Conservation (phyloP, 2,113 vertebrate species). For the Isurus oxyrinchus region DNA sequence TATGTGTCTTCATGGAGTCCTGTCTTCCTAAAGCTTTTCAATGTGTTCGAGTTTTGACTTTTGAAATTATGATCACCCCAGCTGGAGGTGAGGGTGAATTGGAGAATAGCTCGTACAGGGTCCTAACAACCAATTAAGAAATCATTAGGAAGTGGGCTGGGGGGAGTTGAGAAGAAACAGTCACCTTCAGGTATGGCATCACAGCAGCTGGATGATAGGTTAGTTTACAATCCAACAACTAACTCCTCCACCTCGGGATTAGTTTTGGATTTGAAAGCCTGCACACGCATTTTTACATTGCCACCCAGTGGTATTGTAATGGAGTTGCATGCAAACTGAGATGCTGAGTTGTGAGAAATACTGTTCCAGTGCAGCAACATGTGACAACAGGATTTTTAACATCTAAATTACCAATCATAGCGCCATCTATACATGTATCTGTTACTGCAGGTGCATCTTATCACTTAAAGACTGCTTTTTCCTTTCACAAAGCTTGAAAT, state of each 20-base stretch:
- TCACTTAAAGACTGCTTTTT: background rate
- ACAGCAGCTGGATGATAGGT: background rate
- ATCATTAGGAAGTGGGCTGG: background rate
- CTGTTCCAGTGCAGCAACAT: background rate
- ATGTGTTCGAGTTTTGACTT: too few species aligned
- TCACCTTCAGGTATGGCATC: background rate
- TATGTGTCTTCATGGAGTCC: too few species aligned
- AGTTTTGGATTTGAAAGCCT: background rate
- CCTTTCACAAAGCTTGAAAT: background rate
- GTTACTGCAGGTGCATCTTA: background rate
- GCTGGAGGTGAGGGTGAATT: background rate
- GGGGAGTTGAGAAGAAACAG: background rate
- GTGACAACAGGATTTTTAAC: background rate
- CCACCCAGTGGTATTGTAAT: constrained; percentile 2
- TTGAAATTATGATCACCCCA: too few species aligned
- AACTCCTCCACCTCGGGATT: background rate
- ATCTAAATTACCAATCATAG: background rate
- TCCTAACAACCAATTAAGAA: background rate
- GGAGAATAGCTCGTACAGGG: background rate
- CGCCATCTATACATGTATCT: background rate
- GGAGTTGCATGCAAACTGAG: background rate
- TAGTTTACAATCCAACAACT: background rate
- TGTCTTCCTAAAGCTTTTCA: too few species aligned
- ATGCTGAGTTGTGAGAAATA: background rate
- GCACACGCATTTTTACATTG: background rate